Conservation (phyloP, 2,113 vertebrate species). For the Picathartes gymnocephalus region DNA sequence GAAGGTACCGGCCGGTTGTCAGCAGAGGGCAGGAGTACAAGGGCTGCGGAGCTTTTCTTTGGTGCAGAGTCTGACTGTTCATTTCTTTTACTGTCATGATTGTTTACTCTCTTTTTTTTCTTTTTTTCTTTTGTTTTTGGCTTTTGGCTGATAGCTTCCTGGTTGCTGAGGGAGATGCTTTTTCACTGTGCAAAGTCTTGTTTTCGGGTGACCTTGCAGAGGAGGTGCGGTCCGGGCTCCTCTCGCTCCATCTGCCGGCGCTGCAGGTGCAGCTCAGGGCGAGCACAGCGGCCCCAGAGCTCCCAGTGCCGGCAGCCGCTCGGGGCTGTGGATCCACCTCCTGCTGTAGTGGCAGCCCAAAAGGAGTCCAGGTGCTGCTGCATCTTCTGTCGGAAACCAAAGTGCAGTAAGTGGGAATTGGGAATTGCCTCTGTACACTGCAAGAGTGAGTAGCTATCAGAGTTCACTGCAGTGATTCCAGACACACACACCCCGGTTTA, state of each 20-base stretch:
- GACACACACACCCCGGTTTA: background rate
- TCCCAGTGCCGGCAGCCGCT: background rate
- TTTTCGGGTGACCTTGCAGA: background rate
- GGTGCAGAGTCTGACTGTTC: background rate
- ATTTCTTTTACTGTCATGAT: background rate
- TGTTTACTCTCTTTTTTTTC: background rate
- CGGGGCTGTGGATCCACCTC: background rate
- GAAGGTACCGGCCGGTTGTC: background rate
- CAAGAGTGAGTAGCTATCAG: background rate
- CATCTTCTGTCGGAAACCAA: background rate
- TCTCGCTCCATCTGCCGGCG: slow-evolving; percentile 45
- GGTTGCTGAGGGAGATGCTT: background rate
- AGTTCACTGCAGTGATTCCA: background rate
- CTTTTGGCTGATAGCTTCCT: background rate
- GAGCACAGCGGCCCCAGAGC: background rate
- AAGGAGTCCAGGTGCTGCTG: background rate
- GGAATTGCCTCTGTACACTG: background rate
- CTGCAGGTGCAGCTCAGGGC: background rate
- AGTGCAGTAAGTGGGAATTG: background rate
- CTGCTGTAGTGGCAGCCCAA: background rate
- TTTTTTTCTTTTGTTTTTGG: accelerated
- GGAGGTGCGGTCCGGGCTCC: background rate
- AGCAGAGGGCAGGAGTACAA: background rate
- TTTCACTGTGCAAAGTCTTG: background rate
- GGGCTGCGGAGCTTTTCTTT: background rate